Conservation (phyloP, 2,888 invertebrate species). For the Philhelius pedissequus region DNA sequence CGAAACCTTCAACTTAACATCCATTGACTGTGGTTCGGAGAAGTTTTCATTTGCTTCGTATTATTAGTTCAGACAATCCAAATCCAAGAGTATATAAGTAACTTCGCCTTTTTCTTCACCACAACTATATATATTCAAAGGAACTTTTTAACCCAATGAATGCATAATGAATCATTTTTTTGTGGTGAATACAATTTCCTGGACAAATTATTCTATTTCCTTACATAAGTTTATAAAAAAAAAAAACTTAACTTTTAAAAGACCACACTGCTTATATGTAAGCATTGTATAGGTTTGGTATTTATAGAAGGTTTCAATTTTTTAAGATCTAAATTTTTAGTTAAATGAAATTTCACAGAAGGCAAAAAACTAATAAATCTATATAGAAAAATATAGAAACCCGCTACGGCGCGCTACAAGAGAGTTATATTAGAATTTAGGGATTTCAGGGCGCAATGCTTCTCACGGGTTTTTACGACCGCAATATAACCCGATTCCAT, state of each 20-base stretch:
- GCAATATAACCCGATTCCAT: constrained; percentile 40
- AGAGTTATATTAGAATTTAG: constrained; percentile 10
- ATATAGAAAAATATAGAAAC: neutral
- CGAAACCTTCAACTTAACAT: neutral
- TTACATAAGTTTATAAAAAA: neutral
- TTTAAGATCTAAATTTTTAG: neutral
- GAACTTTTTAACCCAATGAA: constrained; percentile 38
- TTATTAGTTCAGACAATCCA: neutral
- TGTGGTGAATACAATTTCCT: constrained; percentile 42
- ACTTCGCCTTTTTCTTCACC: constrained; percentile 2
- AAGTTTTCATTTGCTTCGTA: constrained; percentile 26
- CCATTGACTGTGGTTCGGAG: constrained; percentile 25
- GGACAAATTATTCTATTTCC: neutral
- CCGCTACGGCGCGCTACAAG: neutral
- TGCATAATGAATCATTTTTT: constrained; percentile 64
- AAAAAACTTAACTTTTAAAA: constrained; percentile 1
- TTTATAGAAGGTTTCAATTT: neutral
- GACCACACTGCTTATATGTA: no score
- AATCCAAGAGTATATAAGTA: neutral
- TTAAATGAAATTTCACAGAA: constrained; percentile 32
- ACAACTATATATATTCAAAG: constrained; percentile 29
- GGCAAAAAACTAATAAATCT: constrained; percentile 10
- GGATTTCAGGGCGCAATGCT: neutral
- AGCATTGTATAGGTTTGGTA: neutral
- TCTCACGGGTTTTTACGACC: constrained; percentile 35